phyloP scores from a whole-genome alignment of 2,797 vertebrate species.

The Intellagama lesueurii region DNA sequence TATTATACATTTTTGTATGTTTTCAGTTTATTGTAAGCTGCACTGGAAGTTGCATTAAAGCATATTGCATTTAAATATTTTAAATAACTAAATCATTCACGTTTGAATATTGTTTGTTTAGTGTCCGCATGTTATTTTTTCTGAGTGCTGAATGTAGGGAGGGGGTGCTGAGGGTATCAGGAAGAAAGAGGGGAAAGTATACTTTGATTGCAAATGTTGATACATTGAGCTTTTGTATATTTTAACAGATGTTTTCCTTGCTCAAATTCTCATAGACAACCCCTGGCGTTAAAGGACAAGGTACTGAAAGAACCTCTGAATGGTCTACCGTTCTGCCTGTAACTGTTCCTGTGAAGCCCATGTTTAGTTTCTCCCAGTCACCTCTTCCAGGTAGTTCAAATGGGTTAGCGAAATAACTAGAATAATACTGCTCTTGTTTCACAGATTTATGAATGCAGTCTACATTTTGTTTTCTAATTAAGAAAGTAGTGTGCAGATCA shows the following conservation, averaged over 20 bases:
- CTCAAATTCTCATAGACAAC: slow-evolving; percentile 31
- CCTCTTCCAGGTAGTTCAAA: slow-evolving; percentile 66
- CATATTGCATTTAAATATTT: neutral
- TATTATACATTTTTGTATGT: neutral
- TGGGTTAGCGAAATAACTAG: slow-evolving; percentile 13
- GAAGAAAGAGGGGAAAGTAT: neutral
- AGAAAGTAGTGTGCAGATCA: neutral
- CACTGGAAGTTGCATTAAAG: neutral
- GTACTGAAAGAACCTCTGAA: slow-evolving; percentile 24
- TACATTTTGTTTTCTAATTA: neutral
- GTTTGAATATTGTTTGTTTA: neutral
- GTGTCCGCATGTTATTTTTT: slow-evolving; percentile 7
- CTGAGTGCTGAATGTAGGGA: neutral
- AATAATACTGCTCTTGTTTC: slow-evolving; percentile 18
- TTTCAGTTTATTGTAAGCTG: neutral
- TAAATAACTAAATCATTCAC: neutral
- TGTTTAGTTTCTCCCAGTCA: slow-evolving; percentile 25
- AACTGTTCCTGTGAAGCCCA: slow-evolving; percentile 47
- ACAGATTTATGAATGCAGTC: neutral
- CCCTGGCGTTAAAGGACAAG: slow-evolving; percentile 16
- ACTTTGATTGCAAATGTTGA: neutral
- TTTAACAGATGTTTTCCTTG: slow-evolving; percentile 57
- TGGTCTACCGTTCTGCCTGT: slow-evolving; percentile 27
- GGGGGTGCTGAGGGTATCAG: neutral
- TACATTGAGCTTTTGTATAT: neutral